Evolutionary conservation across 2,113 vertebrate species (phyloP).

Genomic region (Siphamia tubifer): DNA sequence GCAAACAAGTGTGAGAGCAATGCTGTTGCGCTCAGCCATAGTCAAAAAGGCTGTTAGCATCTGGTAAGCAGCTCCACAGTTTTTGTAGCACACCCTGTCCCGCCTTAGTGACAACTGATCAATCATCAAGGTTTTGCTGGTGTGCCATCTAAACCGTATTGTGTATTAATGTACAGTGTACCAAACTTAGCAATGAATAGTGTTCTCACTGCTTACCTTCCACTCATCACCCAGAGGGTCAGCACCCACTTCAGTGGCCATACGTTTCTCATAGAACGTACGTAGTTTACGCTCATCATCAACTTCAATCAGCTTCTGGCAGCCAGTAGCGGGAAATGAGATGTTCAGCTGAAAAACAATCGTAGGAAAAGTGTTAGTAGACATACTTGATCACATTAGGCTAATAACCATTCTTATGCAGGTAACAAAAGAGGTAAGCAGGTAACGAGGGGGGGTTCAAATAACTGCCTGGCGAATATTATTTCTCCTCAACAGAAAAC

Average conservation of each 20-base stretch:
- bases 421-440: no score
- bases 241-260: slow-evolving; percentile 94
- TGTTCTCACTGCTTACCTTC: slow-evolving; percentile 87
- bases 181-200: no score
- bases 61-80: slow-evolving; percentile 62
- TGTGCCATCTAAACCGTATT: slow-evolving; percentile 26
- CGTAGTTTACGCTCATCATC: slow-evolving; percentile 98
- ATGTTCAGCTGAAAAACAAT: slow-evolving; percentile 87
- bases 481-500: no score
- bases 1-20: slow-evolving; percentile 39
- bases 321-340: slow-evolving; percentile 97
- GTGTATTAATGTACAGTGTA: neutral
- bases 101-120: slow-evolving; percentile 58
- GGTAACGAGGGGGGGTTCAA: no score
- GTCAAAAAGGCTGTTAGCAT: slow-evolving; percentile 38
- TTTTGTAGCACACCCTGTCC: slow-evolving; percentile 59
- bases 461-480: no score
- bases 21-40: slow-evolving; percentile 56
- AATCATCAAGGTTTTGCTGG: slow-evolving; percentile 65
- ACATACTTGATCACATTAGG: fast-evolving
- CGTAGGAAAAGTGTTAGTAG: neutral
- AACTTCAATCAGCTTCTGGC: slow-evolving; percentile 97
- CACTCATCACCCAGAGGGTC: slow-evolving; percentile 96
- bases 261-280: slow-evolving; percentile 96
- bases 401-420: neutral